phyloP scores from a whole-genome alignment of 2,113 vertebrate species.

The Petrocephalus microphthalmus region DNA sequence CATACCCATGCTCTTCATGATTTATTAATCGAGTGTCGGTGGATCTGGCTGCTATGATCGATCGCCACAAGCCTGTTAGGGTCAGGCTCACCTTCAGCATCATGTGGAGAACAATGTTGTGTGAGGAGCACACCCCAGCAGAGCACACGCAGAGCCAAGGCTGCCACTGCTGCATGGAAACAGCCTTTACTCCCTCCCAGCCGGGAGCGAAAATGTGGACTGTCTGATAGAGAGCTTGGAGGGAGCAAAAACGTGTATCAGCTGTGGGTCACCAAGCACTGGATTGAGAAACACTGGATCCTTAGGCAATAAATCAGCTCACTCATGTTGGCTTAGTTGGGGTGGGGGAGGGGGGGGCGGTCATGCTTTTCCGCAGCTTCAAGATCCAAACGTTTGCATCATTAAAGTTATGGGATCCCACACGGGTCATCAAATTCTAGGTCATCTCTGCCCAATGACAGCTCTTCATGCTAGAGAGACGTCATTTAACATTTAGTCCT shows the following conservation, averaged over 20 bases:
- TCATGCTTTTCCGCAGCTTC: neutral
- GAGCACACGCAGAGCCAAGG: neutral
- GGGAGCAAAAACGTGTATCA: too few relatives aligned
- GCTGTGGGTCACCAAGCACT: too few relatives aligned
- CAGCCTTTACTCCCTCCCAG: neutral
- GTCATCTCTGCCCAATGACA: neutral
- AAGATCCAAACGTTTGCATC: neutral
- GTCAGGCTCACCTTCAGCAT: neutral
- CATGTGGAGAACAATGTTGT: neutral
- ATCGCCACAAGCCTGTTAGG: neutral
- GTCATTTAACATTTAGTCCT: neutral
- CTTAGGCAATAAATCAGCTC: neutral
- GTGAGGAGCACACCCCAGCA: neutral
- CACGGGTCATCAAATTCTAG: neutral
- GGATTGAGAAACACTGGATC: too few relatives aligned
- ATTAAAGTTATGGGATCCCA: neutral
- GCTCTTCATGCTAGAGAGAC: neutral
- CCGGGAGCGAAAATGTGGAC: too few relatives aligned
- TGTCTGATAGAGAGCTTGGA: too few relatives aligned
- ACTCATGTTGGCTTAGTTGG: neutral
- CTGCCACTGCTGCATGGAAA: neutral
- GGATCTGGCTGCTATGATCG: neutral
- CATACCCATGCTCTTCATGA: neutral
- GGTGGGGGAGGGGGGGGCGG: neutral
- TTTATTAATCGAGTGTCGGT: neutral